Percentiles rank a stretch among this genome's conserved stretches.
Conservation (phyloP, 2,113 vertebrate species). For the Hylia prasina region DNA sequence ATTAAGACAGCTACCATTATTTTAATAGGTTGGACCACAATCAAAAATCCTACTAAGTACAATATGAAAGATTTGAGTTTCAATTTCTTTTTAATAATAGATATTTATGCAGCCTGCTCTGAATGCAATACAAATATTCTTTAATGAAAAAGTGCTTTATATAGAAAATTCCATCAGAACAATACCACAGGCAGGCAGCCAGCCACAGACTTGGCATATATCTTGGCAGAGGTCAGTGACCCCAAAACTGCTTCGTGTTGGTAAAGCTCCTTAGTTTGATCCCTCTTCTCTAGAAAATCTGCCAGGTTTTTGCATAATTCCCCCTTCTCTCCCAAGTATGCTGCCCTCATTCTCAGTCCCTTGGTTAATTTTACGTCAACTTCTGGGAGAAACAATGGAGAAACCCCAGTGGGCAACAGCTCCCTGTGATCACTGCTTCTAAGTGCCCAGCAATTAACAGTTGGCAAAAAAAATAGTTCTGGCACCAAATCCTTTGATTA, state of each 20-base stretch:
- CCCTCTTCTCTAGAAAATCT: conserved; percentile 33
- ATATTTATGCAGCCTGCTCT: neutral
- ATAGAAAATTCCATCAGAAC: conserved; percentile 35
- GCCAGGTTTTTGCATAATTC: conserved; percentile 56
- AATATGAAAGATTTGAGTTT: neutral
- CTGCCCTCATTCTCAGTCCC: conserved; percentile 14
- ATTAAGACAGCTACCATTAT: neutral
- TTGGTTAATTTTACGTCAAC: conserved; percentile 26
- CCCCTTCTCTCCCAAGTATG: neutral
- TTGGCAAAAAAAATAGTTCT: neutral
- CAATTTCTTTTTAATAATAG: neutral
- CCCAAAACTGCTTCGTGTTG: conserved; percentile 34
- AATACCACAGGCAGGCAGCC: neutral
- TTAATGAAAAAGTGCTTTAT: conserved; percentile 33
- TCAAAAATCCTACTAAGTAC: neutral
- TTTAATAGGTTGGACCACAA: neutral
- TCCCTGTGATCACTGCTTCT: neutral
- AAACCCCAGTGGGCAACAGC: neutral
- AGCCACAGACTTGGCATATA: neutral
- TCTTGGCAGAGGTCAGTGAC: conserved; percentile 32
- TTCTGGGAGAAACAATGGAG: neutral
- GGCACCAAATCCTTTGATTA: conserved; percentile 3
- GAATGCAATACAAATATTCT: neutral
- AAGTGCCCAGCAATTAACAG: conserved; percentile 16
- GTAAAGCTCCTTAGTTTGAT: conserved; percentile 63